Evolutionary conservation across 2,113 vertebrate genomes (phyloP), one percentile per base, ranked within the genome.

Genomic region (Nothoprocta perdicaria): DNA sequence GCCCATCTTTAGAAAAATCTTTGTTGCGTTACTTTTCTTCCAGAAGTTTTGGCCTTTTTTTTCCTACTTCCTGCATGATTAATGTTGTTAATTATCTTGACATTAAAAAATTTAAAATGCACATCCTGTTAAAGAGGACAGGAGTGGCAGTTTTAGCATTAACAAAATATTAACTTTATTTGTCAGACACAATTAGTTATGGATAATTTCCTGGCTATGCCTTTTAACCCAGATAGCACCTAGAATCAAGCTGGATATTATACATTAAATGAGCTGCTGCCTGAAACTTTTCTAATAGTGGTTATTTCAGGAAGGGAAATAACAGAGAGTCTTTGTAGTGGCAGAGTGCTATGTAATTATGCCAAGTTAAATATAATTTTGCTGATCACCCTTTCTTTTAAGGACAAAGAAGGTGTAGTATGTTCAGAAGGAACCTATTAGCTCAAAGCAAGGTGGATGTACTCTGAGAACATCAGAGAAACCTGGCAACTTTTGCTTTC

Each of bases 161-260:
- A 72, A 89, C 48, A 86, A 86, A 91, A 55, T 14, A 81, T 93
- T 83, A 92, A 86, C 35, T 90, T 88, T 61, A 85, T 91, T 94
- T 92, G 68, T 88, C 48, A 84, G 55, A 55, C 14, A 3, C 89
- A 92, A 94, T 94, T 75, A 85, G 86, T 74, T 95, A 78, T 14
- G 6, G 60, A 53, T 68, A 65, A 86, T 84, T 95, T 92, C 63
- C 23, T 55, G 55, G 69, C 77, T 67, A 43, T 87, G 61, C 35
- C 74, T 72, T 95, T 93, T 93, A 95, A 94, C 77, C 55, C 14
- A 10, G 18, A 53, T 60, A 61, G 87, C 63, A 40, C 46, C 33
- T 55, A 80, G 40, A 85, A 76, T 79, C 33, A 85, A 92, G n/a
- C 14, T 29, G 33, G 52, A 53, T 94, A 14, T 87, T 88, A 63